A percentile compares a stretch with the other conserved stretches of the same genome.
Evolutionary conservation across 2,797 vertebrate genomes (phyloP).

Genomic region (Anguilla pacifica): DNA sequence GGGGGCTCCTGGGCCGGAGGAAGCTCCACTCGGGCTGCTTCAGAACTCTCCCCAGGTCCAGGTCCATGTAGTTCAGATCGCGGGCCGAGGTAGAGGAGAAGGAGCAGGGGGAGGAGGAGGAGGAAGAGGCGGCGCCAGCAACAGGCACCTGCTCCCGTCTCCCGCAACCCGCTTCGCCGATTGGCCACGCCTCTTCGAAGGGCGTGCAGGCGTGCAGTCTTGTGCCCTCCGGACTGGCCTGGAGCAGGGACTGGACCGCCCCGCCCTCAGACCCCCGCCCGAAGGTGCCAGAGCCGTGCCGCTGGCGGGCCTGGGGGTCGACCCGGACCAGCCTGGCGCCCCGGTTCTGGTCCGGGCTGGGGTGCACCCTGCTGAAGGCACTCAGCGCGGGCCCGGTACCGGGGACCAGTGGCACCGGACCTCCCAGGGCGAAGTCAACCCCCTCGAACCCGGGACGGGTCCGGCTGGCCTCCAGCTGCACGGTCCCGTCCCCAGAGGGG

Average conservation of each 20-base stretch:
- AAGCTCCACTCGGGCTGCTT: not conserved
- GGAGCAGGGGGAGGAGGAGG: conserved; percentile 64
- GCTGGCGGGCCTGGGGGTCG: conserved; percentile 76
- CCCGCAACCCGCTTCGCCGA: conserved; percentile 58
- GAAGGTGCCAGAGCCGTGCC: conserved; percentile 84
- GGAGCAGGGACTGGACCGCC: conserved; percentile 41
- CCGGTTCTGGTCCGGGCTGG: conserved; percentile 72
- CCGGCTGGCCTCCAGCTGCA: conserved; percentile 69
- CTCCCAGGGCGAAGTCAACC: not conserved
- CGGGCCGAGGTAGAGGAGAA: conserved; percentile 47
- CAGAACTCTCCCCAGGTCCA: conserved; percentile 75
- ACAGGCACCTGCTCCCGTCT: conserved; percentile 51
- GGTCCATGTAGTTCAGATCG: conserved; percentile 84
- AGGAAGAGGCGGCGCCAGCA: conserved; percentile 19
- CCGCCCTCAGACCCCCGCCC: conserved; percentile 67
- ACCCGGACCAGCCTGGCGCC: conserved; percentile 83
- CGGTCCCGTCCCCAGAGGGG: conserved; percentile 78
- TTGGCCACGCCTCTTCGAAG: conserved; percentile 83
- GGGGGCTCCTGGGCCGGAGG: not conserved
- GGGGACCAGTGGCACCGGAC: conserved; percentile 47
- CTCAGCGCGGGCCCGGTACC: conserved; percentile 60
- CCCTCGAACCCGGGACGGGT: conserved; percentile 21
- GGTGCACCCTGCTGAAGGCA: conserved; percentile 77
- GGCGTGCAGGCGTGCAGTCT: conserved; percentile 82
- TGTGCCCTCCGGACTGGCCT: conserved; percentile 62